Conservation (phyloP, 2,113 vertebrate genomes). For the Hydrolagus affinis region DNA sequence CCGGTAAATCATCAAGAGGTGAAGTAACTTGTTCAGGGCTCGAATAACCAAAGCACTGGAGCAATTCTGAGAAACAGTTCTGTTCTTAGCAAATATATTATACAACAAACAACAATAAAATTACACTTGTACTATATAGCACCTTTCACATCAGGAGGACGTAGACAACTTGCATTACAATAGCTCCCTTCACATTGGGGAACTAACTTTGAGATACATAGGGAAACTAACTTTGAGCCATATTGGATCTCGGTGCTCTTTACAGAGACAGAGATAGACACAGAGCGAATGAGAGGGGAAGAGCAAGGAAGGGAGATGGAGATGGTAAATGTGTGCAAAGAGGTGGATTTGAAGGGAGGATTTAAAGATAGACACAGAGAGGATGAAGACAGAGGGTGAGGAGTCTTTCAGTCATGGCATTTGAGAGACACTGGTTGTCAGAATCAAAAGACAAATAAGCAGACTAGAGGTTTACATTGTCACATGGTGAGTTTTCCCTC, state of each 20-base stretch:
- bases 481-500: background rate
- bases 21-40: background rate
- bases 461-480: background rate
- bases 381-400: background rate
- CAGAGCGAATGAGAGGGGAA: background rate
- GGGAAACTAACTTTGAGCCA: background rate
- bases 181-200: no score
- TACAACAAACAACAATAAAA: no score
- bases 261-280: background rate
- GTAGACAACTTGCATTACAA: no score
- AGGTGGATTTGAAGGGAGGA: background rate
- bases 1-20: no score
- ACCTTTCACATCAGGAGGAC: no score
- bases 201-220: no score
- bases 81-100: background rate
- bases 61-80: background rate
- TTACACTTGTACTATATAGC: no score
- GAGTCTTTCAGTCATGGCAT: background rate
- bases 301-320: background rate
- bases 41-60: background rate
- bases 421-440: background rate
- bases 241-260: background rate
- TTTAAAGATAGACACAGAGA: background rate
- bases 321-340: background rate
- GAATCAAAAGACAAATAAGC: background rate